Evolutionary conservation across 2,113 vertebrate genomes (phyloP), one percentile per base, ranked within the genome.

Genomic region (Regulus satrapa): DNA sequence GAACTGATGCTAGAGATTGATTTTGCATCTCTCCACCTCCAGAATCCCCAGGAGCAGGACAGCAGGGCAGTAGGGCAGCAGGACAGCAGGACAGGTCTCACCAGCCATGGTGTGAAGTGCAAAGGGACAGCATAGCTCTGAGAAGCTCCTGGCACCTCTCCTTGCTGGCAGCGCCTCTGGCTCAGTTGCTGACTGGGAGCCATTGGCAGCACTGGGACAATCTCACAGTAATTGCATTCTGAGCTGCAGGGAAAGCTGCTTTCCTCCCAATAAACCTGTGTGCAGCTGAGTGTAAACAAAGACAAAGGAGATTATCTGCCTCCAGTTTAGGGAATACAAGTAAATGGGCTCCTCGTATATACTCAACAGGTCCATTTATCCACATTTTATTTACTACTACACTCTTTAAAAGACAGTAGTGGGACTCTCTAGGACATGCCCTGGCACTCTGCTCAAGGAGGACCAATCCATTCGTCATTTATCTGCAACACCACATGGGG

Each of bases 261-360:
- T 85, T 68, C n/a, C 41, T 94, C 25, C 21, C 78, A 62, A 62
- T 83, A 88, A 96, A 80, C 78, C 58, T 68, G 48, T 56, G 66
- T 29, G 38, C 67, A 73, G 36, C 46, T n/a, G 74, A 73, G 71
- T 23, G 75, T 67, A 67, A 93, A 56, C 25, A 41, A 40, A 78
- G 62, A 72, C 85, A 85, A 94, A 96, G 58, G 82, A 94, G 88
- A 89, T 93, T 69, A 88, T 88, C 75, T 83, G 54, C 38, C 55
- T 90, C 28, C 76, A 81, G 16, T 87, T 69, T 69, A 74, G 55
- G 46, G 29, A 95, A 62, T 73, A 64, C 5, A 64, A 82, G 74
- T 63, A 89, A 92, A 78, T 7, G 2, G 74, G n/a, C 56, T 68
- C n/a, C 85, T 75, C 0, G 0, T 32, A 81, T 64, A 6, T 19